Conservation (phyloP, 2,888 invertebrate genomes). For the Arenicola marina region DNA sequence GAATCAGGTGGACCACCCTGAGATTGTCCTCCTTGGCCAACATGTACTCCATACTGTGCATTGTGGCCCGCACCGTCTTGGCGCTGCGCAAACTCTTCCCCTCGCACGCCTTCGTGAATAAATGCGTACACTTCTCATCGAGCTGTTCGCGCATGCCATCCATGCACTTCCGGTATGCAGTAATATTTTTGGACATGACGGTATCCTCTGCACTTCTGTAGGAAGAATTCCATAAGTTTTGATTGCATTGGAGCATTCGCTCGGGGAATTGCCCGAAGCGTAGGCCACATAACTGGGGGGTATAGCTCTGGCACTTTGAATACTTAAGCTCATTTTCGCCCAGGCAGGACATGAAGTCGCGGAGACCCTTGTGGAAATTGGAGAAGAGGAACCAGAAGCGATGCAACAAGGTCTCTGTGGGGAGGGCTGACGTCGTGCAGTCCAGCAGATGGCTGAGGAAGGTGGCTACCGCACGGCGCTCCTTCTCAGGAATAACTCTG, state of each 20-base stretch:
- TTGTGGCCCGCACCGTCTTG: constrained; percentile 12
- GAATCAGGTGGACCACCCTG: constrained; percentile 9
- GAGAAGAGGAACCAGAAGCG: constrained; percentile 17
- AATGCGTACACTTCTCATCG: background rate
- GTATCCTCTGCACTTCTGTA: background rate
- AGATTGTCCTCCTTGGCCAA: background rate
- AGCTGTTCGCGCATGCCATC: background rate
- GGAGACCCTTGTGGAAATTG: constrained; percentile 2
- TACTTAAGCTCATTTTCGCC: background rate
- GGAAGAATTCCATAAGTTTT: background rate
- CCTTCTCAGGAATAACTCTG: constrained; percentile 4
- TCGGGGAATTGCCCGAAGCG: constrained; percentile 9
- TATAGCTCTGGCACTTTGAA: constrained; percentile 2
- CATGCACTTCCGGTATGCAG: constrained; percentile 3
- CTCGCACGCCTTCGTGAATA: background rate
- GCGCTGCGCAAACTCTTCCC: background rate
- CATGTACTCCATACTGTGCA: constrained; percentile 8
- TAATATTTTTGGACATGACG: background rate
- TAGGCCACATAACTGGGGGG: constrained; percentile 5
- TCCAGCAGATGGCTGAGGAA: constrained; percentile 6
- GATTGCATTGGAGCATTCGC: background rate
- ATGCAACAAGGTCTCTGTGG: constrained; percentile 24
- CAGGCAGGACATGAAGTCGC: constrained; percentile 11
- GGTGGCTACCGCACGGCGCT: background rate
- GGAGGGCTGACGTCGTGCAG: constrained; percentile 12